Base-by-base conservation (phyloP, 2,797 vertebrate species). In the Notoglanidium macrostoma region DNA sequence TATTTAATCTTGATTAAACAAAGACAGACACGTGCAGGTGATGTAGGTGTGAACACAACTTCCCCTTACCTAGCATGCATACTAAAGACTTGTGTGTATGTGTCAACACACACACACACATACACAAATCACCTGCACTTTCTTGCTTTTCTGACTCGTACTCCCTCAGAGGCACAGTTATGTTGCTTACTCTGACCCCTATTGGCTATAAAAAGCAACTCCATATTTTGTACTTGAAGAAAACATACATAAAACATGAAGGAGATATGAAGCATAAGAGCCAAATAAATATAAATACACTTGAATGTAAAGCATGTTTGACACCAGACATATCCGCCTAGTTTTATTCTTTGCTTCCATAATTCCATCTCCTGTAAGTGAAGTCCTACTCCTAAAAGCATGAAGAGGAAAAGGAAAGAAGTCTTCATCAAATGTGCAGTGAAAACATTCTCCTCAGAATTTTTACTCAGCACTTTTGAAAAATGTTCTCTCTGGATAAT, bases 1-100 rank as follows among this genome's bases (percentile, higher is more conserved):
- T 89, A 90, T 90, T 91, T 88, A 89, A 92, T 91, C 88, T 89
- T 88, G 73, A 90, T 90, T 90, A 91, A 91, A 86, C 85, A 88
- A 65, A 89, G 85, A 90, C 87, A 92, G 84, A 87, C 82, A 86
- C 84, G 68, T 59, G 74, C 44, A 35, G 73, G 73, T 49, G 73
- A 76, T 76, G 46, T 51, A 12, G 68, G 51, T 87, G 40, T 74
- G 78, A 85, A 73, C 65, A 79, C 74, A 87, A 85, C 85, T 85
- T 85, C 61, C 55, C 85, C 70, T 84, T 84, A 86, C 70, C 61
- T 87, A 81, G 70, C 46, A 67, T 87, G 89, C 83, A 90, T 91
- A 78, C 82, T 76, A 87, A 90, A 89, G 83, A 80, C 78, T 67
- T 61, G 40, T 40, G 40, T 40, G 40, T 59, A 79, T 87, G 57